These are phyloP conservation scores for Pholis gunnellus DNA, from an alignment of 2,113 vertebrate genomes.

Conservation along the genomic window DNA sequence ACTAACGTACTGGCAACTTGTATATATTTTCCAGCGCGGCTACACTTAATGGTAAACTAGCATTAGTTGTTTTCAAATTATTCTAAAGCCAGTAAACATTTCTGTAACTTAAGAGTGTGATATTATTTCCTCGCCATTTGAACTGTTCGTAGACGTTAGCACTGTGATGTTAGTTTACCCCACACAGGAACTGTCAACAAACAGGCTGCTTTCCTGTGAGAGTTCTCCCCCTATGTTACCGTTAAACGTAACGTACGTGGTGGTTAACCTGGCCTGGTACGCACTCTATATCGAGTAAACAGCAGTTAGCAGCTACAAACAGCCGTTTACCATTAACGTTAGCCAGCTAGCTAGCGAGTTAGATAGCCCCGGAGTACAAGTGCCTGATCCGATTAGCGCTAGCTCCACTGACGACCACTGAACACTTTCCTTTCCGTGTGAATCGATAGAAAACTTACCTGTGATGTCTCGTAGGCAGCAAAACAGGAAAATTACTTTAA, in stretches of 20 bases:
- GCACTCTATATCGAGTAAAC: background rate
- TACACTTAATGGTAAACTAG: background rate
- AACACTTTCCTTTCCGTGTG: slow-evolving; percentile 39
- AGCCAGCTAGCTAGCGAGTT: slow-evolving; percentile 68
- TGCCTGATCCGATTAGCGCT: slow-evolving; percentile 68
- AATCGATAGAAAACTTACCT: slow-evolving; percentile 73
- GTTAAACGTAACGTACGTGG: background rate
- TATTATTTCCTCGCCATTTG: background rate
- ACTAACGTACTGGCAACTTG: too few species aligned
- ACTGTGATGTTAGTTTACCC: background rate
- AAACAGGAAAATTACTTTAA: slow-evolving; percentile 71
- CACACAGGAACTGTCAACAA: slow-evolving; percentile 13
- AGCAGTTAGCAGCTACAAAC: slow-evolving; percentile 6
- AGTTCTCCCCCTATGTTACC: background rate
- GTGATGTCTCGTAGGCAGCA: slow-evolving; percentile 66
- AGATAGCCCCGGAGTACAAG: slow-evolving; percentile 26
- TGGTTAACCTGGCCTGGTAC: too few species aligned
- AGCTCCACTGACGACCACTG: slow-evolving; percentile 28
- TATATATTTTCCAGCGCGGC: background rate
- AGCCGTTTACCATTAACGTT: slow-evolving; percentile 17
- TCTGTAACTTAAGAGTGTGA: background rate
- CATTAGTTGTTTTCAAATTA: background rate
- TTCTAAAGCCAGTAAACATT: background rate
- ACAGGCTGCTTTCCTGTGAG: background rate
- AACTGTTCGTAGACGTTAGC: background rate